Conservation (phyloP, 2,113 vertebrate genomes). For the Callithrix jacchus region DNA sequence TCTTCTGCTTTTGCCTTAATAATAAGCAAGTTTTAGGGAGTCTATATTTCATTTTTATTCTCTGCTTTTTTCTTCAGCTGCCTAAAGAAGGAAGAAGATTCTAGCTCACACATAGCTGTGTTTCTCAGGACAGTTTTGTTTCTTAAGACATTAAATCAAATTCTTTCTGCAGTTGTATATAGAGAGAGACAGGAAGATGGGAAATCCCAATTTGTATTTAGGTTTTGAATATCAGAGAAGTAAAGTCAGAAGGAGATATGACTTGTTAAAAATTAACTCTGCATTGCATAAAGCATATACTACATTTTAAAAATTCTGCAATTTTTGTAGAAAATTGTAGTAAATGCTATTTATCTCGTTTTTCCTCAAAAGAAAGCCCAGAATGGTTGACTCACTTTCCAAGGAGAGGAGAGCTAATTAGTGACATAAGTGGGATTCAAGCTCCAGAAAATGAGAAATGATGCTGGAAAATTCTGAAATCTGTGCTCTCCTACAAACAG, state of each 20-base stretch:
- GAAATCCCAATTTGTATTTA: not conserved
- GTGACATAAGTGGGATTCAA: not conserved
- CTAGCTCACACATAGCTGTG: not conserved
- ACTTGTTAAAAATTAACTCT: not conserved
- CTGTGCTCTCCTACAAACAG: not conserved
- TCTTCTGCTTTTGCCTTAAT: not conserved
- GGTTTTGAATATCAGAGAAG: not conserved
- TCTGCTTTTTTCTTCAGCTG: not conserved
- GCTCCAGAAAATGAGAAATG: not conserved
- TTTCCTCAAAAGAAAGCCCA: not conserved
- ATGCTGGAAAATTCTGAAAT: conserved; percentile 25
- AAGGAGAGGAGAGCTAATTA: not conserved
- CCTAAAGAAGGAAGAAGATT: not conserved
- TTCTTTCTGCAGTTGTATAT: not conserved
- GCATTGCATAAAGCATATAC: not conserved
- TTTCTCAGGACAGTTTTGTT: not conserved
- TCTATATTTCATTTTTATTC: not conserved
- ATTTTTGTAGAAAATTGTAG: not conserved
- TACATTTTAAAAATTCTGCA: not conserved
- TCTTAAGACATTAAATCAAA: not conserved
- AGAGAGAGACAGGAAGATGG: not conserved
- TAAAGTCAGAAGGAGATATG: not conserved
- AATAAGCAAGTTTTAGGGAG: not conserved
- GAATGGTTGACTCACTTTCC: not conserved
- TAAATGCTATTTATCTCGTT: not conserved